Percentiles rank a stretch among this genome's conserved stretches.
phyloP scores from a whole-genome alignment of 2,113 vertebrate genomes.

The Shinisaurus crocodilurus region DNA sequence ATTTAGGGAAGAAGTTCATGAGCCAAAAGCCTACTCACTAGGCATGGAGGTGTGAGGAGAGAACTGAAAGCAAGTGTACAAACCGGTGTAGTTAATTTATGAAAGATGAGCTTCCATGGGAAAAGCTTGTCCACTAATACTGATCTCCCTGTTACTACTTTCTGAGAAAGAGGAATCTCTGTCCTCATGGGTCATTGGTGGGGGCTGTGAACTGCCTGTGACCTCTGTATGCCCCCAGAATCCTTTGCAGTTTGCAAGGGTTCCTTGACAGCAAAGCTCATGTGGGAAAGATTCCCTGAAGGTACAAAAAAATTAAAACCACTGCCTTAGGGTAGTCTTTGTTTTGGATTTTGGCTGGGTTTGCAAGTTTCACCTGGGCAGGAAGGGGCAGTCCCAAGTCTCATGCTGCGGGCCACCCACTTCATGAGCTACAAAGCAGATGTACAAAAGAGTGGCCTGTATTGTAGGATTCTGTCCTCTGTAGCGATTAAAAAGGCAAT shows the following conservation, averaged over 20 bases:
- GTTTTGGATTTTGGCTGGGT: not conserved
- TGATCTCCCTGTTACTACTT: not conserved
- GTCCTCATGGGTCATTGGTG: not conserved
- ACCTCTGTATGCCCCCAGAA: not conserved
- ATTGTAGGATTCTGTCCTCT: not conserved
- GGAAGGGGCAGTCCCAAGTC: not conserved
- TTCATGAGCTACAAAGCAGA: not conserved
- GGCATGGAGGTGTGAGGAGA: not conserved
- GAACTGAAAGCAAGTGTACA: not conserved
- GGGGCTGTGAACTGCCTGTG: not conserved
- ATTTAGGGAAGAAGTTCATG: not conserved
- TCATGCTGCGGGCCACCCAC: not conserved
- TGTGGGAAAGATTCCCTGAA: not conserved
- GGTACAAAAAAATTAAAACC: not conserved
- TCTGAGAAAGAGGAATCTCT: not conserved
- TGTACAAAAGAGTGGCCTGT: no score
- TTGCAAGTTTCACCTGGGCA: not conserved
- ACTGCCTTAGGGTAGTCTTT: not conserved
- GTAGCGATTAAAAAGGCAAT: not conserved
- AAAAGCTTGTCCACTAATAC: not conserved
- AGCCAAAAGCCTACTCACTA: not conserved
- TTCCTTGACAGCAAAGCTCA: not conserved
- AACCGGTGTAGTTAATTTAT: not conserved
- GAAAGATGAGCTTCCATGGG: not conserved
- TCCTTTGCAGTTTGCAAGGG: not conserved